phyloP scores from a whole-genome alignment of 2,888 invertebrate genomes.

The Drosophila seclusa region DNA sequence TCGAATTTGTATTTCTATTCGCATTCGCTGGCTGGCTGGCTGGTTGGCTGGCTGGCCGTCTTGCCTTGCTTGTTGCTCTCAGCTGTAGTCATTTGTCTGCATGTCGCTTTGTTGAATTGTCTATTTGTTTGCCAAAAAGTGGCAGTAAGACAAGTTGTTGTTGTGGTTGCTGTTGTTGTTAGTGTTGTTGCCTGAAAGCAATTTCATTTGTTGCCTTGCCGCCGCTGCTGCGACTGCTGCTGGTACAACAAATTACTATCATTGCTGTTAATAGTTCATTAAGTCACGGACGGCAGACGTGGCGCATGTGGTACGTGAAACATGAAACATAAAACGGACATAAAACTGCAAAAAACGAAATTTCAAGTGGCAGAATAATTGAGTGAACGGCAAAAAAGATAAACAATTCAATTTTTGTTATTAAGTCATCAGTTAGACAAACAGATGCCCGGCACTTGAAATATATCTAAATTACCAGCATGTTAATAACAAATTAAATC shows the following conservation, averaged over 20 bases:
- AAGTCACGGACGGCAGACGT: conserved; percentile 75
- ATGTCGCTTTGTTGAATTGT: conserved; percentile 78
- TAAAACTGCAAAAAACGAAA: conserved; percentile 41
- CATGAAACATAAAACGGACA: conserved; percentile 66
- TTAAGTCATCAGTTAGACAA: conserved; percentile 76
- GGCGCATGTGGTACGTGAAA: conserved; percentile 66
- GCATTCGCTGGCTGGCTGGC: conserved; percentile 1
- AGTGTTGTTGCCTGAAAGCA: conserved; percentile 61
- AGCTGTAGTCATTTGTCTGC: conserved; percentile 76
- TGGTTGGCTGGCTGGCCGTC: not conserved
- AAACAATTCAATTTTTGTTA: conserved; percentile 77
- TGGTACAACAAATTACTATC: conserved; percentile 77
- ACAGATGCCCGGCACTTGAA: conserved; percentile 28
- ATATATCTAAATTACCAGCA: conserved; percentile 1
- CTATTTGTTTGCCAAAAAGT: conserved; percentile 80
- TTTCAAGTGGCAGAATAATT: conserved; percentile 78
- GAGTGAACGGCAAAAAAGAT: conserved; percentile 74
- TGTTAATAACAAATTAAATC: not conserved
- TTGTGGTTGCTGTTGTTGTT: conserved; percentile 25
- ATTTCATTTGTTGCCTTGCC: conserved; percentile 67
- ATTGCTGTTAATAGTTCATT: conserved; percentile 80
- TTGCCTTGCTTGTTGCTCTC: conserved; percentile 36
- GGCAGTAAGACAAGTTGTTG: conserved; percentile 78
- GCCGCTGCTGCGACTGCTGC: conserved; percentile 40
- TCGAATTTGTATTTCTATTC: conserved; percentile 16